Conservation (phyloP, 2,113 vertebrate species). For the Cavia aperea region DNA sequence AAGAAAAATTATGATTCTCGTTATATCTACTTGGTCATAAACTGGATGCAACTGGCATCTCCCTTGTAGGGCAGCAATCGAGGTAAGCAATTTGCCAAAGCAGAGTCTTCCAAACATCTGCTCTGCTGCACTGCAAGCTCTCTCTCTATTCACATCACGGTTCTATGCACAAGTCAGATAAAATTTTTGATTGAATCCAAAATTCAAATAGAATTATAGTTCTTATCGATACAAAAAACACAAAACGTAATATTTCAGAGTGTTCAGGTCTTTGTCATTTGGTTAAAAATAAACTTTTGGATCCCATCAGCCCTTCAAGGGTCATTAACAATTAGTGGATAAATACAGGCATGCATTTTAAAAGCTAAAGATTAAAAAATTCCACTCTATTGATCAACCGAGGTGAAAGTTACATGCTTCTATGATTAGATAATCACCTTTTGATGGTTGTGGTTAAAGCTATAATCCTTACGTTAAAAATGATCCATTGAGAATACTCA, state of each 20-base stretch:
- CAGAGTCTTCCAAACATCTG: neutral
- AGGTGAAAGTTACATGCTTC: neutral
- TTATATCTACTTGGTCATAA: neutral
- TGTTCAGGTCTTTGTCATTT: neutral
- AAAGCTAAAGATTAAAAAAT: constrained; percentile 25
- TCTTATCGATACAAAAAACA: neutral
- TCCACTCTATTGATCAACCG: neutral
- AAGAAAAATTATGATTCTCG: neutral
- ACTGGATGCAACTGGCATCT: neutral
- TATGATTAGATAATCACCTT: constrained; percentile 27
- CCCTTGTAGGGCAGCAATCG: neutral
- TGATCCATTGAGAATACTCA: constrained; percentile 19
- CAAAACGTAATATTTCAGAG: neutral
- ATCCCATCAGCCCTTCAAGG: neutral
- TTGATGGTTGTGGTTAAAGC: constrained; percentile 16
- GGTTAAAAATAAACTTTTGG: neutral
- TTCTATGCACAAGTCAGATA: neutral
- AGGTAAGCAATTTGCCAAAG: neutral
- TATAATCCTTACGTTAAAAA: constrained; percentile 7
- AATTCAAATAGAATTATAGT: constrained; percentile 18
- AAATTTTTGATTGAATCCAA: neutral
- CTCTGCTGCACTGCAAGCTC: neutral
- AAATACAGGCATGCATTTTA: neutral
- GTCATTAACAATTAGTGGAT: neutral
- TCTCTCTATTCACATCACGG: neutral